Conservation (phyloP, 2,888 invertebrate species). For the Nowickia ferox region DNA sequence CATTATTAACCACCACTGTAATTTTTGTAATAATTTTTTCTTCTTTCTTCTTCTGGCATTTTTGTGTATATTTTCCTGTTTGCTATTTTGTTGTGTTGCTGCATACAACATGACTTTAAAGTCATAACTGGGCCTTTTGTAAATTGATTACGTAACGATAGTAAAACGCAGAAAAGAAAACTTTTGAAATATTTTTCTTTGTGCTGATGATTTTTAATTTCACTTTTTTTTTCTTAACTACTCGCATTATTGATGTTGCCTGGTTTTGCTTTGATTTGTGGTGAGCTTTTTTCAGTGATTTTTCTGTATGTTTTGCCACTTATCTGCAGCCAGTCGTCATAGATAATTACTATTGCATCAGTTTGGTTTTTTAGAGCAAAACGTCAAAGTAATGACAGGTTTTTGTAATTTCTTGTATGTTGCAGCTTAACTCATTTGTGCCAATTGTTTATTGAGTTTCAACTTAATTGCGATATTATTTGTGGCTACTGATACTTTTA, state of each 20-base stretch:
- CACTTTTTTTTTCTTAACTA: conserved; percentile 35
- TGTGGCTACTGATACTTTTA: conserved; percentile 7
- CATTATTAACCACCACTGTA: conserved; percentile 45
- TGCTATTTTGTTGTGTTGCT: conserved; percentile 18
- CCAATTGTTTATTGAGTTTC: conserved; percentile 31
- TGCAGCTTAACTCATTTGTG: conserved; percentile 26
- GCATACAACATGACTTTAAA: conserved; percentile 38
- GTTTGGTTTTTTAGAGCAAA: conserved; percentile 44
- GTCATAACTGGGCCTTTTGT: conserved; percentile 64
- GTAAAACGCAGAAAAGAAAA: conserved; percentile 27
- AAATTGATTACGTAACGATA: conserved; percentile 50
- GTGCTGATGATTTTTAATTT: conserved; percentile 52
- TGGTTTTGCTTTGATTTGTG: conserved; percentile 37
- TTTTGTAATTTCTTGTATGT: conserved; percentile 19
- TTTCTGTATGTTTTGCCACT: conserved; percentile 19
- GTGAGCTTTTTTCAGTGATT: background rate
- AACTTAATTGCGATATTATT: conserved; percentile 21
- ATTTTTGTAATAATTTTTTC: conserved; percentile 21
- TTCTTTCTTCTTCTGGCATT: conserved; percentile 4
- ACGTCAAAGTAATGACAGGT: conserved; percentile 57
- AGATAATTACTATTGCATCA: conserved; percentile 62
- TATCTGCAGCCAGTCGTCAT: conserved; percentile 33
- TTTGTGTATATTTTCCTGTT: conserved; percentile 36
- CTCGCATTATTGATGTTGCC: conserved; percentile 1
- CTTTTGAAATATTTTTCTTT: conserved; percentile 26